Evolutionary conservation across 2,113 vertebrate genomes (phyloP), one percentile per base, ranked within the genome.

Genomic region (Apodemus sylvaticus): DNA sequence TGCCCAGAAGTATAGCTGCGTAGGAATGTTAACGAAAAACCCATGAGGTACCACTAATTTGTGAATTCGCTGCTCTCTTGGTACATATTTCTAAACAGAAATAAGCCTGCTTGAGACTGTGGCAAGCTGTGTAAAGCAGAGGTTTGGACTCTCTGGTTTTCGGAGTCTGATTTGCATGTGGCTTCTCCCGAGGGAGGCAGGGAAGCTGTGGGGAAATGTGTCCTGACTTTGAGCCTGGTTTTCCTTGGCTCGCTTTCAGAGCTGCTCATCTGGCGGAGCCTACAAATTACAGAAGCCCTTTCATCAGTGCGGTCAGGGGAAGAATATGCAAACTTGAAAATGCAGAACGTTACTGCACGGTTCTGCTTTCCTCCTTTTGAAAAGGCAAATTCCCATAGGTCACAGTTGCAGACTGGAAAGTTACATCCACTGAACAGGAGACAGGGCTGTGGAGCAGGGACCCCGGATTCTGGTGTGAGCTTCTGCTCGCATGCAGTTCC

Each of bases 201-300:
- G 0, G 0, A 74, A 36, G 64, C 77, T 89, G 53, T 81, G 91
- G 89, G 82, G 89, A 96, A 96, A 83, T 95, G 51, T 87, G 76
- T 83, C 89, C 53, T 95, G 96, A 96, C 92, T 96, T 93, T 71
- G 55, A 96, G 93, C 81, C 86, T 95, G 76, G 71, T 24, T 96
- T 97, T 93, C 92, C 71, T 94, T 95, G 96, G 95, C 92, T 29
- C 36, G 17, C 42, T 86, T 91, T 95, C 88, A 91, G 62, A 76
- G 86, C 85, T 96, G 78, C 86, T 98, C 86, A 53, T 95, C 95
- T 89, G 92, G 93, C 90, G 55, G 90, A 74, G 73, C 70, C 0
- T 77, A 58, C 66, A 86, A 70, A 88, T 89, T 82, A 92, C 48
- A 74, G 90, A 77, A 42, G 77, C 76, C 51, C 45, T 94, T 92